Evolutionary conservation across 2,113 vertebrate genomes (phyloP).

Genomic region (Dendrocopos noguchii): DNA sequence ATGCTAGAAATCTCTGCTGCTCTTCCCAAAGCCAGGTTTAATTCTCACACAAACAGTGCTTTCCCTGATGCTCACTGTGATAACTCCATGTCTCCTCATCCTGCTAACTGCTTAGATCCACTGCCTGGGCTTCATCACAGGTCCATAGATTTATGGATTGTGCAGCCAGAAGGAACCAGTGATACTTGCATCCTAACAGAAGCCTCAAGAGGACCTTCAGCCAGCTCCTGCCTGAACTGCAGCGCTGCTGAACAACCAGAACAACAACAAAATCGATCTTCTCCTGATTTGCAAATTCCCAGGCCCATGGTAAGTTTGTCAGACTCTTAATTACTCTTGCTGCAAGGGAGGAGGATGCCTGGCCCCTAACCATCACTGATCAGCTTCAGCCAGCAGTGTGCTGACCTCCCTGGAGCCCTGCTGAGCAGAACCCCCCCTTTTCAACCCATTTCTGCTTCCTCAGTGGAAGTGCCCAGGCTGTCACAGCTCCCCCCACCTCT

Average conservation of each 20-base stretch:
- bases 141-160: conserved; percentile 1
- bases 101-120: background rate
- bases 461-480: fast-evolving
- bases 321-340: background rate
- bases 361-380: fast-evolving
- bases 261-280: background rate
- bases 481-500: background rate
- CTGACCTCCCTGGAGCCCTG: background rate
- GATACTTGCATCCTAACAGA: background rate
- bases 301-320: fast-evolving
- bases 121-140: background rate
- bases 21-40: background rate
- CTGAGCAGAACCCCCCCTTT: background rate
- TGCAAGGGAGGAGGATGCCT: background rate
- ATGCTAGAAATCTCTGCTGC: background rate
- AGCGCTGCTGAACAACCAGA: background rate
- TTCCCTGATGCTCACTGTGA: background rate
- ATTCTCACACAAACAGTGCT: background rate
- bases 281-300: background rate
- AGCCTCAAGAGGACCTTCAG: background rate
- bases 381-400: fast-evolving
- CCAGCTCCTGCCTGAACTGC: background rate
- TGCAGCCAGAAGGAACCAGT: background rate
- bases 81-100: background rate
- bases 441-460: background rate